A percentile compares a stretch with the other conserved stretches of the same genome.
phyloP scores from a whole-genome alignment of 2,797 vertebrate genomes.

The Mormyrus hasselquistii region DNA sequence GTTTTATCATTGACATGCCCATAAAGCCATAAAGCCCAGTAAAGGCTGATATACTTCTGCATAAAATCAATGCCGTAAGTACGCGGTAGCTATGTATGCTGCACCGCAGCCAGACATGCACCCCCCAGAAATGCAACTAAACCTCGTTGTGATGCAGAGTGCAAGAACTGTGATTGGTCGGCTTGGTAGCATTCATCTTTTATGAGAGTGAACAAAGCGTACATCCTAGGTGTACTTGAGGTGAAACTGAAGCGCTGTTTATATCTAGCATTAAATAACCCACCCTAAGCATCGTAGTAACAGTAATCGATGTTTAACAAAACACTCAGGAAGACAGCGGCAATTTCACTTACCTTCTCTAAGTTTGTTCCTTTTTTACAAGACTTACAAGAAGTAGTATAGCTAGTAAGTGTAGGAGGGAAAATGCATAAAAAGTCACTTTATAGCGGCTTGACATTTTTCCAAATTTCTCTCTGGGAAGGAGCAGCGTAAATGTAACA shows the following conservation, averaged over 20 bases:
- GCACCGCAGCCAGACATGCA: background rate
- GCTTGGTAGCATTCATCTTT: background rate
- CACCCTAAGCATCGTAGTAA: background rate
- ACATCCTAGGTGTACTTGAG: too few species aligned
- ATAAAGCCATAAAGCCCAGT: background rate
- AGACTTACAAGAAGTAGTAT: background rate
- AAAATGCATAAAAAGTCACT: background rate
- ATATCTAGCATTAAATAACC: background rate
- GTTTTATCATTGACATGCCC: background rate
- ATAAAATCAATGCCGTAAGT: background rate
- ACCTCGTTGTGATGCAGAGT: background rate
- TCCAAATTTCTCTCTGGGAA: background rate
- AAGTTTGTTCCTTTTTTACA: background rate
- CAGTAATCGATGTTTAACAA: too few species aligned
- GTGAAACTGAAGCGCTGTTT: background rate
- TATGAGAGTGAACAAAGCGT: background rate
- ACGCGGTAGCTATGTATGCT: background rate
- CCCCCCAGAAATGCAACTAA: background rate
- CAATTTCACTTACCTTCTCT: background rate
- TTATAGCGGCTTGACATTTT: background rate
- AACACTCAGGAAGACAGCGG: background rate
- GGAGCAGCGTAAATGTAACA: background rate
- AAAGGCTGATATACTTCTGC: background rate
- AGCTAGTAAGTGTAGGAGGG: background rate
- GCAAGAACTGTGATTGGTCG: background rate